A percentile compares a stretch with the other conserved stretches of the same genome.
These are phyloP conservation scores for Eupithecia centaureata DNA, from an alignment of 2,888 invertebrate species.

Conservation along the genomic window DNA sequence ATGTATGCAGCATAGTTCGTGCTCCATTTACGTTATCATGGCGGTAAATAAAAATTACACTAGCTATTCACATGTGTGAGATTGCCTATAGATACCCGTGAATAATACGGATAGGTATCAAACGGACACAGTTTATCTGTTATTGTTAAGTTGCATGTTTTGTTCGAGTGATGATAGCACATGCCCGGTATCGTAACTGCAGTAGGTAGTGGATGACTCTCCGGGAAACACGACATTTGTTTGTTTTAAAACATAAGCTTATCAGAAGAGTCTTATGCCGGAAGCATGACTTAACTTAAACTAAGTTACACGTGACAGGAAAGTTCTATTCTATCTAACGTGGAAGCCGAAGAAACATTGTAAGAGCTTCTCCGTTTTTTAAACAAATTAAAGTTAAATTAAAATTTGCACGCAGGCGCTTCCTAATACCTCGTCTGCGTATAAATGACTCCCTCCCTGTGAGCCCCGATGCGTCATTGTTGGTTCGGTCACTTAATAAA, in stretches of 20 bases:
- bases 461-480: slow-evolving; percentile 32
- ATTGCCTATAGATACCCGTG: slow-evolving; percentile 52
- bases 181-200: slow-evolving; percentile 2
- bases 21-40: slow-evolving; percentile 80
- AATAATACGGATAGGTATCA: slow-evolving; percentile 27
- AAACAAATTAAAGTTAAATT: slow-evolving; percentile 14
- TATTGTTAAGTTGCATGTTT: slow-evolving; percentile 34
- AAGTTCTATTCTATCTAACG: slow-evolving; percentile 25
- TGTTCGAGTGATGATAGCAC: slow-evolving; percentile 33
- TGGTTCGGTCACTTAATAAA: slow-evolving; percentile 24
- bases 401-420: slow-evolving; percentile 17
- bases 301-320: slow-evolving; percentile 18
- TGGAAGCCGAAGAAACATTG: neutral
- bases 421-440: no score
- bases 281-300: slow-evolving; percentile 39
- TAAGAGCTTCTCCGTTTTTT: neutral
- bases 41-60: slow-evolving; percentile 68
- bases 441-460: no score
- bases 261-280: slow-evolving; percentile 20
- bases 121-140: slow-evolving; percentile 30
- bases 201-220: slow-evolving; percentile 15
- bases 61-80: slow-evolving; percentile 57
- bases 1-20: slow-evolving; percentile 73
- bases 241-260: slow-evolving; percentile 19
- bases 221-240: slow-evolving; percentile 39